Conservation (phyloP, 1,140 invertebrate genomes). For the Teleopsis dalmanni region DNA sequence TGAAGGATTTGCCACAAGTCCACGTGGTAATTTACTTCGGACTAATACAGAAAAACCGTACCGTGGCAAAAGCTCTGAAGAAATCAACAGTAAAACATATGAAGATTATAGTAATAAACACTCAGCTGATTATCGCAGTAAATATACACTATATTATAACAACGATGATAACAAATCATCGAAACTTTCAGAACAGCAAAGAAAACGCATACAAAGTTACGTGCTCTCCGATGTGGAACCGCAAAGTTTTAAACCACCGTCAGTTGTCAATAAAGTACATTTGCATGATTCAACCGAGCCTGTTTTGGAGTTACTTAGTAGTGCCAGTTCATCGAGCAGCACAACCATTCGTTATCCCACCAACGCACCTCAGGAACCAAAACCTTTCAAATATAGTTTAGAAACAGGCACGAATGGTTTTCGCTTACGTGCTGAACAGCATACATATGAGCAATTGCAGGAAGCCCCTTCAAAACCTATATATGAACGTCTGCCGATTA, state of each 20-base stretch:
- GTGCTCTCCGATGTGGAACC: slow-evolving; percentile 34
- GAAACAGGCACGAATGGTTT: slow-evolving; percentile 29
- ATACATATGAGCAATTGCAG: neutral
- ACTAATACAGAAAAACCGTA: slow-evolving; percentile 11
- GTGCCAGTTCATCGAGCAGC: slow-evolving; percentile 4
- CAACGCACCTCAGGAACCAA: slow-evolving; percentile 13
- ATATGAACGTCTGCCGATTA: slow-evolving; percentile 9
- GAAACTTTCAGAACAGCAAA: slow-evolving; percentile 6
- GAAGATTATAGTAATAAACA: neutral
- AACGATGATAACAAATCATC: neutral
- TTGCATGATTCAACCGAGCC: neutral
- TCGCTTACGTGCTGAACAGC: slow-evolving; percentile 20
- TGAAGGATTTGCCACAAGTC: slow-evolving; percentile 14
- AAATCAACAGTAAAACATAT: neutral
- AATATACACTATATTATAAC: no score
- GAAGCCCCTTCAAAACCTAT: slow-evolving; percentile 11
- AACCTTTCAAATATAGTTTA: slow-evolving; percentile 27
- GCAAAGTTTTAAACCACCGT: slow-evolving; percentile 25
- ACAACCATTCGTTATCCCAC: slow-evolving; percentile 2
- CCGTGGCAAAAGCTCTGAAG: neutral
- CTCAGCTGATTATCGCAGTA: neutral
- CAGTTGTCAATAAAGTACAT: no score
- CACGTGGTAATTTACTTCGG: slow-evolving; percentile 20
- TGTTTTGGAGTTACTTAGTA: slow-evolving; percentile 4
- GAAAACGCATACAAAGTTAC: slow-evolving; percentile 31